These are phyloP conservation scores for Temnothorax unifasciatus DNA, from an alignment of 2,888 invertebrate species.

Conservation along the genomic window DNA sequence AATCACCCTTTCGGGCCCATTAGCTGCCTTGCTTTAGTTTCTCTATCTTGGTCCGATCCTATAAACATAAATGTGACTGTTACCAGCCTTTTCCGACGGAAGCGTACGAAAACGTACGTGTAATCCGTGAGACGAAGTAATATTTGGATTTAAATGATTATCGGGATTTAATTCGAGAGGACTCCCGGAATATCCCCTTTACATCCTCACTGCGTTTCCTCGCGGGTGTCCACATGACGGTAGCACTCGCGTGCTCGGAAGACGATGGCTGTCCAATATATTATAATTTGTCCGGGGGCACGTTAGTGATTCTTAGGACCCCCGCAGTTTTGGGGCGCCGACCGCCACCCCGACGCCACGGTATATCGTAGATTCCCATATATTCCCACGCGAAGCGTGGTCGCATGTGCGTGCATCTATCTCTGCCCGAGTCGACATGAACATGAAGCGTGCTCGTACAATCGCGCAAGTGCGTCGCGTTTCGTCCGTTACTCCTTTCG, in stretches of 20 bases:
- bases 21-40: neutral
- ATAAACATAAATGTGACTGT: neutral
- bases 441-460: neutral
- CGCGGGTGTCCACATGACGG: constrained; percentile 68
- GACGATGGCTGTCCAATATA: constrained; percentile 76
- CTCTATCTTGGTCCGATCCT: neutral
- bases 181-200: neutral
- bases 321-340: constrained; percentile 72
- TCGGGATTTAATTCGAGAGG: neutral
- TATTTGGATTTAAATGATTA: neutral
- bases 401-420: constrained; percentile 14
- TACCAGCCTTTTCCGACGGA: neutral
- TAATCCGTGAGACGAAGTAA: neutral
- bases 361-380: constrained; percentile 52
- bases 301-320: constrained; percentile 72
- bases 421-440: constrained; percentile 1
- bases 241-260: constrained; percentile 69
- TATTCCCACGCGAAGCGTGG: constrained; percentile 47
- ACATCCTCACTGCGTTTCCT: constrained; percentile 19
- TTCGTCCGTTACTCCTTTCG: constrained; percentile 43
- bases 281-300: constrained; percentile 82
- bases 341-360: constrained; percentile 39
- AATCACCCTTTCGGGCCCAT: neutral
- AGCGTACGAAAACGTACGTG: neutral
- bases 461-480: constrained; percentile 16